Conservation (phyloP, 2,797 vertebrate species). For the Vipera latastei region DNA sequence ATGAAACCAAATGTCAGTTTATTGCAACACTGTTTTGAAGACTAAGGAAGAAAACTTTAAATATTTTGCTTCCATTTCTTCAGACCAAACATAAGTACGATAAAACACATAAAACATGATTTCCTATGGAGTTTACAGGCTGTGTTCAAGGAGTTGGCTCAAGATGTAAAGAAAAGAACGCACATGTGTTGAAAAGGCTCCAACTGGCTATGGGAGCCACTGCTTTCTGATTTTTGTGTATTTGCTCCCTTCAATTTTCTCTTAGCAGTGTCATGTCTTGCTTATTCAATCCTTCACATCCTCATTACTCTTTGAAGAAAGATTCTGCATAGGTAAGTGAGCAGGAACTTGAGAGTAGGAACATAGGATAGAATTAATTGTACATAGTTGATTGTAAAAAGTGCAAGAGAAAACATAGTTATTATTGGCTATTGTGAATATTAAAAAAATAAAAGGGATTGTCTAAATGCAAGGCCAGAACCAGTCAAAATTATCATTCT, state of each 20-base stretch:
- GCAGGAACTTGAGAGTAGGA: neutral
- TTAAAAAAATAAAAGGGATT: neutral
- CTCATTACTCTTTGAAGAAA: neutral
- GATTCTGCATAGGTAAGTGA: neutral
- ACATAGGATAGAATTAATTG: neutral
- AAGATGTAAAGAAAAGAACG: neutral
- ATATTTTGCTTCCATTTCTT: neutral
- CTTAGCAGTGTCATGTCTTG: neutral
- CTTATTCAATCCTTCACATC: neutral
- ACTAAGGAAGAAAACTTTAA: slow-evolving; percentile 21
- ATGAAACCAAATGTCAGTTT: slow-evolving; percentile 50
- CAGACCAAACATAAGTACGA: neutral
- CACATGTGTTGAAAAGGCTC: neutral
- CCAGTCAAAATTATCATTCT: too few relatives aligned
- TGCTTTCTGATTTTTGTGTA: neutral
- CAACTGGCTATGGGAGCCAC: neutral
- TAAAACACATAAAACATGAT: neutral
- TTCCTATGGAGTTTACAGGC: neutral
- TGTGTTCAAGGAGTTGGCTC: neutral
- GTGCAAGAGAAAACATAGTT: neutral
- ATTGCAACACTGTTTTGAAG: slow-evolving; percentile 46
- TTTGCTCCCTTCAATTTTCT: neutral
- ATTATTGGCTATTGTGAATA: neutral
- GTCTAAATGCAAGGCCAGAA: neutral
- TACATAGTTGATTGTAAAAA: neutral